Evolutionary conservation across 1,140 invertebrate genomes (phyloP).

Genomic region (Drosophila sechellia): DNA sequence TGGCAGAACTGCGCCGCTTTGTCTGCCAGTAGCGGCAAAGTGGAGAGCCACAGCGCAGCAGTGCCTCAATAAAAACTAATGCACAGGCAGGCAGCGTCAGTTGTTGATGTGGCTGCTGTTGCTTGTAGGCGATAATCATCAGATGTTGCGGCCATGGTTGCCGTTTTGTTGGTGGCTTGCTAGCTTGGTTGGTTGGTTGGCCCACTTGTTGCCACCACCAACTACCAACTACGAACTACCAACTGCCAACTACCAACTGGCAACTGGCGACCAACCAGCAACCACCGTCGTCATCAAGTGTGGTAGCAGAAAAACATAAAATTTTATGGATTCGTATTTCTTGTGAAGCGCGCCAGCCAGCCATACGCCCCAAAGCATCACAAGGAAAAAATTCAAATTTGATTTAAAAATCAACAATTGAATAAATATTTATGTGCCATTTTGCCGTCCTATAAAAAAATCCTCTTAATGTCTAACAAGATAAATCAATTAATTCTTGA

Average conservation of each 20-base stretch:
- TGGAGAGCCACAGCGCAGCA: conserved; percentile 42
- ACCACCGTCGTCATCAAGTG: conserved; percentile 65
- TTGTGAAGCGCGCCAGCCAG: conserved; percentile 70
- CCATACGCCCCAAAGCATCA: conserved; percentile 44
- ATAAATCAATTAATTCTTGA: too few relatives aligned
- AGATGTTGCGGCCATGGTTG: conserved; percentile 72
- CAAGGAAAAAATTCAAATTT: background rate
- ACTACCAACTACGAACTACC: conserved; percentile 3
- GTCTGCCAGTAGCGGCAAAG: conserved; percentile 58
- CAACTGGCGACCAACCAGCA: conserved; percentile 15
- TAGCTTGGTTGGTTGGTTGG: conserved; percentile 39
- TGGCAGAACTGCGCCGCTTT: conserved; percentile 60
- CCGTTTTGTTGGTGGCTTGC: conserved; percentile 56
- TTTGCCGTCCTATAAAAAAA: too few relatives aligned
- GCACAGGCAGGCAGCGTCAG: conserved; percentile 70
- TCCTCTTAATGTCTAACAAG: too few relatives aligned
- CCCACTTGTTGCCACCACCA: conserved; percentile 77
- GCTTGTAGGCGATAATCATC: conserved; percentile 48
- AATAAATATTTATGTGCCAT: too few relatives aligned
- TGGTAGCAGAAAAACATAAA: conserved; percentile 81
- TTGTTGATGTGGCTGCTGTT: conserved; percentile 43
- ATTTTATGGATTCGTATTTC: conserved; percentile 83
- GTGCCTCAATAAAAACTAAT: conserved; percentile 80
- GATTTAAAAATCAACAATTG: too few relatives aligned
- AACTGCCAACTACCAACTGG: conserved; percentile 30